Evolutionary conservation across 2,797 vertebrate species (phyloP).

Genomic region (Varecia variegata): DNA sequence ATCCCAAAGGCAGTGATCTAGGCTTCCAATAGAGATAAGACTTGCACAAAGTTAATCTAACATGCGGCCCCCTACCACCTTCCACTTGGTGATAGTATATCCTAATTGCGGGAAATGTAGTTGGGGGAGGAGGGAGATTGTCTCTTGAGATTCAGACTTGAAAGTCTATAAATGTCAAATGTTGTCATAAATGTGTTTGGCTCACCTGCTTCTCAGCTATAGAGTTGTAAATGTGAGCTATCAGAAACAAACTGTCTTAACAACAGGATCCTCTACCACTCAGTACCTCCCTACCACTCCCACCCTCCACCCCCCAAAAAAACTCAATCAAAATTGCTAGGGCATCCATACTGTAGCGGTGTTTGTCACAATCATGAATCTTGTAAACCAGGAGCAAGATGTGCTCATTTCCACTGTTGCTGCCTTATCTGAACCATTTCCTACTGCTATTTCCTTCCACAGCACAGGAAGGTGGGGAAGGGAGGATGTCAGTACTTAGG

Average conservation of each 20-base stretch:
- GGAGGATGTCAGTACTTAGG: neutral
- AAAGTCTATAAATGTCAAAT: neutral
- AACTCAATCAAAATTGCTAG: neutral
- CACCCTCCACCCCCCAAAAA: neutral
- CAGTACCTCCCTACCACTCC: neutral
- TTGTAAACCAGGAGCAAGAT: neutral
- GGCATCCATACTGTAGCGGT: neutral
- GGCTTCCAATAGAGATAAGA: neutral
- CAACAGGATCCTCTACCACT: neutral
- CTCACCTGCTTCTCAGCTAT: neutral
- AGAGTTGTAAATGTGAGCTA: neutral
- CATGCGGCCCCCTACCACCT: neutral
- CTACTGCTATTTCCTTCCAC: constrained; percentile 32
- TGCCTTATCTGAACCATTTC: constrained; percentile 1
- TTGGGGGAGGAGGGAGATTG: neutral
- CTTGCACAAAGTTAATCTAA: neutral
- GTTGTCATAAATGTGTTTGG: neutral
- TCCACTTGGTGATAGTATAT: neutral
- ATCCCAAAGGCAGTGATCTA: neutral
- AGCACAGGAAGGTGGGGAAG: constrained; percentile 33
- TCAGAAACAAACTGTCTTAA: neutral
- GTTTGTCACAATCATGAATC: neutral
- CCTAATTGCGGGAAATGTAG: neutral
- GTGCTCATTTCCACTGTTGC: neutral
- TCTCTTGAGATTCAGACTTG: neutral